Evolutionary conservation across 2,113 vertebrate species (phyloP), one percentile per base, ranked within the genome.

Genomic region (Rhadina sibilatrix): DNA sequence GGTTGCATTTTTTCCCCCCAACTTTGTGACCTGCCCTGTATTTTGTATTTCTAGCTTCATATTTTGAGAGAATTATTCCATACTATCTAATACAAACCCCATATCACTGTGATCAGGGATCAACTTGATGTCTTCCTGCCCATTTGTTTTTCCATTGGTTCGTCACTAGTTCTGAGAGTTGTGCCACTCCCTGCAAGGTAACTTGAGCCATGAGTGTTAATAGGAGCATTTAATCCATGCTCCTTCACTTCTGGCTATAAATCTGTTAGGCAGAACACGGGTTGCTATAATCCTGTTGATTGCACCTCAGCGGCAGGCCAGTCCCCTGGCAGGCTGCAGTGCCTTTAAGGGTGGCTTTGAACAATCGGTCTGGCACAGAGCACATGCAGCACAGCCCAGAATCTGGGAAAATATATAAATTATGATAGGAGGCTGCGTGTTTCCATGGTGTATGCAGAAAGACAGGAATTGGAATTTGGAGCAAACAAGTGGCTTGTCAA

Each of bases 361-460:
- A 68, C 79, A 64, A 71, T 77, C 19, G 9, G 11, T 71, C 65
- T 95, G 88, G 83, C 68, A 71, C n/a, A 53, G 47, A 89, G 56
- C 64, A 24, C 47, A 23, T 69, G 72, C 70, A 65, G 53, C 3
- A 2, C 35, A 76, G 82, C 47, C 76, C 71, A 93, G 64, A 89
- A 84, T 90, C 83, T 72, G 60, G 69, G 71, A 85, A 85, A 95
- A 84, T 57, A 42, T n/a, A 80, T 63, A 83, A 82, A 69, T 86
- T 93, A 72, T 86, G 61, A 50, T 94, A 68, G 63, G 25, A 92
- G 61, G 17, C 40, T 65, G 49, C 3, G 13, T 87, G 85, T 96
- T 94, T 97, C 95, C 80, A 59, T 72, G 84, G 61, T 46, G 20
- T 89, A 64, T 94, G 53, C 60, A 84, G 61, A 89, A 93, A 93